Conservation (phyloP, 1,140 invertebrate species). For the Achroia grisella region DNA sequence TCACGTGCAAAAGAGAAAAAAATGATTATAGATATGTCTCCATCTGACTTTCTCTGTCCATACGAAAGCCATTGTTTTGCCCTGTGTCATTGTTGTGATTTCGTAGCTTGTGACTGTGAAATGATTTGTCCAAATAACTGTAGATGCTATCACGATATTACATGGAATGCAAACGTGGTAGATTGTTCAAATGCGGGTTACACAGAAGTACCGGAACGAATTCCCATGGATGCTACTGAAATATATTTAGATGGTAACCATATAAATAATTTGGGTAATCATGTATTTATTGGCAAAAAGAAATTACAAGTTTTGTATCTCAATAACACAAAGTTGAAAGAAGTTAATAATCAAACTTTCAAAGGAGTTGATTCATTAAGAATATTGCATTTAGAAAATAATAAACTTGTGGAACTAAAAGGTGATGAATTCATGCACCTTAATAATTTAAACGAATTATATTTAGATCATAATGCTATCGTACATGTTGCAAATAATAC, state of each 20-base stretch:
- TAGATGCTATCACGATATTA: conserved; percentile 91
- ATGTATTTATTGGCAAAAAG: conserved; percentile 91
- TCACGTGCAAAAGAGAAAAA: conserved; percentile 81
- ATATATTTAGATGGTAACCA: conserved; percentile 92
- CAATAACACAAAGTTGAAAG: conserved; percentile 86
- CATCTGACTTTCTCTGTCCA: conserved; percentile 88
- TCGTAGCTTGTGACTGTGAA: conserved; percentile 92
- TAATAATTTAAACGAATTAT: conserved; percentile 85
- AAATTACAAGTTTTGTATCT: conserved; percentile 87
- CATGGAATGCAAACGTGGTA: conserved; percentile 94
- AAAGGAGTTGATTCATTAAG: conserved; percentile 84
- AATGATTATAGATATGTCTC: conserved; percentile 83
- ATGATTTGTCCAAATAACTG: conserved; percentile 93
- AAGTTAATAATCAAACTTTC: conserved; percentile 89
- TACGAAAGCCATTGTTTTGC: conserved; percentile 93
- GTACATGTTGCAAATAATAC: conserved; percentile 83
- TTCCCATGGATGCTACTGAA: conserved; percentile 93
- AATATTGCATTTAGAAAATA: conserved; percentile 89
- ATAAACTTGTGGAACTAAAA: conserved; percentile 81
- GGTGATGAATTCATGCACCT: conserved; percentile 85
- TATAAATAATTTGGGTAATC: conserved; percentile 84
- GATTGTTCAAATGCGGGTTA: conserved; percentile 87
- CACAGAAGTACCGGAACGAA: conserved; percentile 81
- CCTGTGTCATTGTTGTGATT: conserved; percentile 92
- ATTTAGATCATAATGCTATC: conserved; percentile 87